These are phyloP conservation scores for Rhodeus uyekii DNA, from an alignment of 2,797 vertebrate species.

Conservation along the genomic window DNA sequence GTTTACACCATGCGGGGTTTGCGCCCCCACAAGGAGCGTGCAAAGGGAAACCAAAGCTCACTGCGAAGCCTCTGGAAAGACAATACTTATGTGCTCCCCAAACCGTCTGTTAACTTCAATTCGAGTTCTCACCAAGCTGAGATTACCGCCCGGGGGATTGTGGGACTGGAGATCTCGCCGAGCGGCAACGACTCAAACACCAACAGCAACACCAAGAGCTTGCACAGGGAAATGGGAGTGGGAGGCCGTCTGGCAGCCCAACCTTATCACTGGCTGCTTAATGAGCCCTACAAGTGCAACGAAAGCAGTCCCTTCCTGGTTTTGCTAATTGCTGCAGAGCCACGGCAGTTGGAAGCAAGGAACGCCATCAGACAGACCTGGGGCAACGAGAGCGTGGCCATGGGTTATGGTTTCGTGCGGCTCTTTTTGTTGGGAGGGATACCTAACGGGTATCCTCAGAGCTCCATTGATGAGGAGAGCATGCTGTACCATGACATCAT, in stretches of 20 bases:
- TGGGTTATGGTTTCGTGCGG: conserved; percentile 85
- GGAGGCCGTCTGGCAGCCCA: conserved; percentile 84
- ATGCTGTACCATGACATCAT: conserved; percentile 87
- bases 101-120: conserved; percentile 82
- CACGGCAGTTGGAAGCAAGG: conserved; percentile 87
- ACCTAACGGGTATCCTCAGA: conserved; percentile 79
- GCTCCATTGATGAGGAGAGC: conserved; percentile 90
- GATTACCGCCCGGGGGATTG: conserved; percentile 72
- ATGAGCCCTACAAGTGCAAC: conserved; percentile 91
- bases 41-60: conserved; percentile 87
- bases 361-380: conserved; percentile 95
- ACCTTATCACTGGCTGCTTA: conserved; percentile 91
- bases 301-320: conserved; percentile 88
- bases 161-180: conserved; percentile 89
- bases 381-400: conserved; percentile 90
- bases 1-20: conserved; percentile 90
- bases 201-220: conserved; percentile 77
- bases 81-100: conserved; percentile 76
- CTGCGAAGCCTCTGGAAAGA: conserved; percentile 87
- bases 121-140: conserved; percentile 85
- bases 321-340: conserved; percentile 91
- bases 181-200: conserved; percentile 81
- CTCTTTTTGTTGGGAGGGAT: conserved; percentile 90
- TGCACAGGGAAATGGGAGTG: conserved; percentile 89
- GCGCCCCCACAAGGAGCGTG: conserved; percentile 79